Evolutionary conservation across 2,888 invertebrate genomes (phyloP).

Genomic region (Cephus sareptanus): DNA sequence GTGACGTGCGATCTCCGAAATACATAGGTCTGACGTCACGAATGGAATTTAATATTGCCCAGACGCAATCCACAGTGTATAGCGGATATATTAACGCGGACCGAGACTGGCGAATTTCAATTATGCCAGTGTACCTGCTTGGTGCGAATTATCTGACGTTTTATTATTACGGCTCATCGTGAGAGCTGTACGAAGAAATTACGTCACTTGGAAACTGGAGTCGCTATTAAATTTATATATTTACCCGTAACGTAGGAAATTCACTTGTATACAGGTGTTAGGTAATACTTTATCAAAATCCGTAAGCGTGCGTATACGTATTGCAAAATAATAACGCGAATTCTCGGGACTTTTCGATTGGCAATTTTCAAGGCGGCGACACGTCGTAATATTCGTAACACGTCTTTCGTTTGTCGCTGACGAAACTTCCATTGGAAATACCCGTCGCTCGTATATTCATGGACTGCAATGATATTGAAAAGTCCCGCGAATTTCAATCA

Average conservation of each 20-base stretch:
- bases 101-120: background rate
- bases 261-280: background rate
- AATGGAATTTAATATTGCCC: background rate
- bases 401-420: background rate
- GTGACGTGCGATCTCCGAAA: background rate
- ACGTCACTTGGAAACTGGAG: background rate
- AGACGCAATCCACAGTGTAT: background rate
- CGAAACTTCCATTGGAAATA: background rate
- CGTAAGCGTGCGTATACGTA: too few relatives aligned
- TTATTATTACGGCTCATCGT: background rate
- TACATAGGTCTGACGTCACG: background rate
- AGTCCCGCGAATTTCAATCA: background rate
- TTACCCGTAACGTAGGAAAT: background rate
- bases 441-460: background rate
- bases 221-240: background rate
- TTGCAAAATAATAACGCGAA: too few relatives aligned
- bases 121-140: background rate
- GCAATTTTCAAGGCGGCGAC: background rate
- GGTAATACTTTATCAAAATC: background rate
- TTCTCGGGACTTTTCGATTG: too few relatives aligned
- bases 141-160: background rate
- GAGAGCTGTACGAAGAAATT: background rate
- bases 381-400: background rate
- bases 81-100: background rate
- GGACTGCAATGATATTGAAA: background rate